Conservation (phyloP, 1,140 invertebrate species). For the Bombus terrestris region DNA sequence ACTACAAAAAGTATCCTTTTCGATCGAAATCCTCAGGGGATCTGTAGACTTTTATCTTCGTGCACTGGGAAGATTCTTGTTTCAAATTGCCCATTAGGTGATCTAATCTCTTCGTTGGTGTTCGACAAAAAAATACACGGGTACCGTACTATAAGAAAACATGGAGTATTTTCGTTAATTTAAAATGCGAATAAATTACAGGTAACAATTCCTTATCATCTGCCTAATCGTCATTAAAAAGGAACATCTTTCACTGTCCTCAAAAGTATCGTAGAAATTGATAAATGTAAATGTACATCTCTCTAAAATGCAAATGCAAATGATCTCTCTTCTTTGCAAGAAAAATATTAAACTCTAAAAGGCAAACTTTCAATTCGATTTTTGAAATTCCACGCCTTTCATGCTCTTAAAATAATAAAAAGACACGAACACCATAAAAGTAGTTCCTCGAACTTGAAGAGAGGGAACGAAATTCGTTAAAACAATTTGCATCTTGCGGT, state of each 20-base stretch:
- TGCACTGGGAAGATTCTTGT: too few species aligned
- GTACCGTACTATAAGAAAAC: not conserved
- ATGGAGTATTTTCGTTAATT: not conserved
- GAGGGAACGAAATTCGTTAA: not conserved
- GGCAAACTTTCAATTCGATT: not conserved
- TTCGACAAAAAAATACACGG: not conserved
- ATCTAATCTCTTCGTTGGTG: not conserved
- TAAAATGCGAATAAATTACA: not conserved
- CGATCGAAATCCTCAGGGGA: not conserved
- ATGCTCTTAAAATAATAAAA: not conserved
- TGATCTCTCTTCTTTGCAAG: not conserved
- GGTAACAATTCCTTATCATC: not conserved
- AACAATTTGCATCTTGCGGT: slow-evolving; percentile 17
- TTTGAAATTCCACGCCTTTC: not conserved
- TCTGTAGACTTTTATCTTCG: not conserved
- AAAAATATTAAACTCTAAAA: not conserved
- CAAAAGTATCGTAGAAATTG: too few species aligned
- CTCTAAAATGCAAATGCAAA: too few species aligned
- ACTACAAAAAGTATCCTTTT: not conserved
- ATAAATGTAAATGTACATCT: too few species aligned
- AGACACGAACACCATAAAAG: not conserved
- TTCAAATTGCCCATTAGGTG: not conserved
- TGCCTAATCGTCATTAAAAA: not conserved
- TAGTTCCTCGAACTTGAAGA: not conserved
- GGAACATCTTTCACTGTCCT: too few species aligned